Percentiles rank a stretch among this genome's conserved stretches.
phyloP scores from a whole-genome alignment of 2,888 invertebrate species.

The Lissocephala sabroskyi region DNA sequence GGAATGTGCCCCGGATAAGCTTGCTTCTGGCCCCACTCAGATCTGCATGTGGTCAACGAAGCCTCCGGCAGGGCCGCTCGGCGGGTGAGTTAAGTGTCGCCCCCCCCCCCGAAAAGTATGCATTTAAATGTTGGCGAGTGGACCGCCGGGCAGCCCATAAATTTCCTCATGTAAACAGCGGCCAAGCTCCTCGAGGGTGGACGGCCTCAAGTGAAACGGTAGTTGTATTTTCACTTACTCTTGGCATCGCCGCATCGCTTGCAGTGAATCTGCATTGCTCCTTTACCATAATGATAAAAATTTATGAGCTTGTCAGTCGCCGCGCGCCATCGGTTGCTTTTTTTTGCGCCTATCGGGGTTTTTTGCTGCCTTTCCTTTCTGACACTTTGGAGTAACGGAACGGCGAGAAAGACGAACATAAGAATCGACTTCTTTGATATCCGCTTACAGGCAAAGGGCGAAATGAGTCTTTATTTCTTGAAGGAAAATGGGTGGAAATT shows the following conservation, averaged over 20 bases:
- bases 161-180: constrained; percentile 1
- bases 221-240: constrained; percentile 1
- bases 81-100: background rate
- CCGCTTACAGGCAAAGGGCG: no score
- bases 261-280: background rate
- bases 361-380: no score
- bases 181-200: no score
- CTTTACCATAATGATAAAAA: background rate
- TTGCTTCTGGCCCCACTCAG: no score
- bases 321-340: background rate
- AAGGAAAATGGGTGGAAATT: no score
- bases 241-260: background rate
- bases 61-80: background rate
- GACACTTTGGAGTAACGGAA: no score
- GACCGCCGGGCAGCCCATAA: background rate
- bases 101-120: background rate
- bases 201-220: background rate
- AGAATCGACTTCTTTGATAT: no score
- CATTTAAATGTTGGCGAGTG: background rate
- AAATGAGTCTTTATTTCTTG: no score
- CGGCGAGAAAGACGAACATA: no score
- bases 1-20: no score
- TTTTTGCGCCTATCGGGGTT: constrained; percentile 1
- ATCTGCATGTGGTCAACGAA: no score
- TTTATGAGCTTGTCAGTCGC: background rate